phyloP scores from a whole-genome alignment of 2,113 vertebrate species.

The Colius striatus region DNA sequence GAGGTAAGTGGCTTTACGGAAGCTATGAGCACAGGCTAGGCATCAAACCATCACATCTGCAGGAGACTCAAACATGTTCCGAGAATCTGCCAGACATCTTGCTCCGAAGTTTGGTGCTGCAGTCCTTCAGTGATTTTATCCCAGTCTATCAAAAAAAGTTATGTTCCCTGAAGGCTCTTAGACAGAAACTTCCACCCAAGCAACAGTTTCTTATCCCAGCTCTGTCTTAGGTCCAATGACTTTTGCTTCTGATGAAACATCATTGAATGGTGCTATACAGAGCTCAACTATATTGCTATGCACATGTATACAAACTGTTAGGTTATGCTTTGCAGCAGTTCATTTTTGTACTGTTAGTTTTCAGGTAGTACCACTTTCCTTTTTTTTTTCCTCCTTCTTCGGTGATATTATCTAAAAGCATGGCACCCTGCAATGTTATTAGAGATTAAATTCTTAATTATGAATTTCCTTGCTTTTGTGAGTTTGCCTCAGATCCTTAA shows the following conservation, averaged over 20 bases:
- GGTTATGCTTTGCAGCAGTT: not conserved
- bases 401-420: constrained; percentile 14
- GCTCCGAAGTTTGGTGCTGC: accelerated
- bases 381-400: not conserved
- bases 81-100: not conserved
- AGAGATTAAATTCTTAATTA: constrained; percentile 70
- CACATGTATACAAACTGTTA: accelerated
- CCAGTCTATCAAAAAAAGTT: not conserved
- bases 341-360: not conserved
- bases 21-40: not conserved
- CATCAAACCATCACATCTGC: not conserved
- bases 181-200: not conserved
- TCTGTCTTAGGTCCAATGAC: not conserved
- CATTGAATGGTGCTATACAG: not conserved
- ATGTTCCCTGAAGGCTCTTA: not conserved
- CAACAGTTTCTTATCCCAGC: not conserved
- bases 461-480: constrained; percentile 70
- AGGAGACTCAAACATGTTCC: accelerated
- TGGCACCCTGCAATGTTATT: constrained; percentile 37
- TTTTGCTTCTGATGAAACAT: not conserved
- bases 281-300: not conserved
- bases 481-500: constrained; percentile 74
- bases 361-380: not conserved
- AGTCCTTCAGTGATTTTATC: not conserved
- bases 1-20: not conserved